Base-by-base conservation (phyloP, 92 coral and sea anemone genomes). In the Heliopora coerulea region DNA sequence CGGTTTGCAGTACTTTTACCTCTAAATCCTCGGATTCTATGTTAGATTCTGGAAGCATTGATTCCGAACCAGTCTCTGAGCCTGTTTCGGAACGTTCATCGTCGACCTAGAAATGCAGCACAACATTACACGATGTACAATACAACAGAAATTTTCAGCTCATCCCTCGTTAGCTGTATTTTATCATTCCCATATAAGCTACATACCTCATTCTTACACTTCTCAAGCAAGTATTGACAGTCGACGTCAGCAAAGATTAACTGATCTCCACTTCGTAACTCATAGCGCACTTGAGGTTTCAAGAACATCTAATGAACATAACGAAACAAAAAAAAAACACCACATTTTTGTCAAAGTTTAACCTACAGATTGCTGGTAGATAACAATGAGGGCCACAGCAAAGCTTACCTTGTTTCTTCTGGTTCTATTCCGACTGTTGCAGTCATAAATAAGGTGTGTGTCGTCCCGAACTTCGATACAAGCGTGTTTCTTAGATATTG, bases 51-150 rank as follows among this genome's bases (percentile, higher is more conserved):
- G 89, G 91, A 0, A 93, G 56, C 96, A 90, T 88, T 0, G 98
- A 93, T 35, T 93, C 98, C 21, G 98, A 93, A 3, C 91, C 98
- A 24, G 98, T 93, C 79, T 93, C 98, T 31, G 97, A 92, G 0
- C 91, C 97, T 19, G 90, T 85, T 61, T 82, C 89, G 66, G 62
- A 52, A 13, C 61, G 70, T 3, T 57, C 83, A 26, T 88, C 88
- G 26, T 69, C 82, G 74, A 27, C 84, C 85, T 88, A 14, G 14
- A 63, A 17, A 39, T 12, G 37, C 28, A 15, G 30, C 17, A 21
- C 2, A 58, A 11, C 14, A 29, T 26, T 17, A 44, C 2, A 54
- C 27, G 8, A 15, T 34, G 20, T 74, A 73, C 24, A 49, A 1
- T 21, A 40, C 25, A 3, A 28, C n/a, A n/a, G n/a, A n/a, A n/a